phyloP scores from a whole-genome alignment of 2,113 vertebrate genomes.

The Amazona guildingii region DNA sequence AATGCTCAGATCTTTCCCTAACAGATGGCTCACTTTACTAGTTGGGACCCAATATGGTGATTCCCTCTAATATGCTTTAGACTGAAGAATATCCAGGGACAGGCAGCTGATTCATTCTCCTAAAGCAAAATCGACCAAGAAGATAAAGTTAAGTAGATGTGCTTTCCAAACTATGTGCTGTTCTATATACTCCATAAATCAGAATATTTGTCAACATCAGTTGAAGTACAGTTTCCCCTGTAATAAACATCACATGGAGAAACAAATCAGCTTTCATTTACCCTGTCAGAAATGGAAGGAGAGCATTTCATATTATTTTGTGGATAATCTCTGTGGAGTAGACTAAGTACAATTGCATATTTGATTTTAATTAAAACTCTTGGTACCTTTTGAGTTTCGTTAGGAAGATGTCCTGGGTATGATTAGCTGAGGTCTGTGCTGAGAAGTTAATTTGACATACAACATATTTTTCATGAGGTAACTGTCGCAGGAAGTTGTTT shows the following conservation, averaged over 20 bases:
- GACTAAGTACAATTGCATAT: slow-evolving; percentile 74
- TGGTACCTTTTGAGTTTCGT: slow-evolving; percentile 78
- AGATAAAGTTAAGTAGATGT: slow-evolving; percentile 64
- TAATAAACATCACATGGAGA: slow-evolving; percentile 69
- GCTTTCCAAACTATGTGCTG: not conserved
- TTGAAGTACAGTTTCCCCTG: slow-evolving; percentile 72
- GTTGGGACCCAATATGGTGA: slow-evolving; percentile 78
- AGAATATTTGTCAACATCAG: slow-evolving; percentile 77
- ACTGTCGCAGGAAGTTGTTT: slow-evolving; percentile 77
- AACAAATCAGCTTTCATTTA: slow-evolving; percentile 81
- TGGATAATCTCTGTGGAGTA: slow-evolving; percentile 68
- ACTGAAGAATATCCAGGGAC: slow-evolving; percentile 68
- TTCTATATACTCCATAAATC: slow-evolving; percentile 66
- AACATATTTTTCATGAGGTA: slow-evolving; percentile 82
- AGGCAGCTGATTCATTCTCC: slow-evolving; percentile 61
- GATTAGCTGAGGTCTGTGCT: slow-evolving; percentile 75
- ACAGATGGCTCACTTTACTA: slow-evolving; percentile 81
- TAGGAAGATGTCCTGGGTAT: slow-evolving; percentile 75
- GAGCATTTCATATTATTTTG: slow-evolving; percentile 71
- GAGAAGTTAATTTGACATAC: slow-evolving; percentile 80
- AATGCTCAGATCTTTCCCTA: slow-evolving; percentile 74
- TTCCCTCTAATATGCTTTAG: slow-evolving; percentile 79
- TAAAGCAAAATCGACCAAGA: slow-evolving; percentile 62
- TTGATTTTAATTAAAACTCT: slow-evolving; percentile 86
- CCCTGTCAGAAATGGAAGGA: slow-evolving; percentile 73